Percentiles rank a stretch among this genome's conserved stretches.
These are phyloP conservation scores for Lycocerus yunnanus DNA, from an alignment of 2,888 invertebrate species.

Conservation along the genomic window DNA sequence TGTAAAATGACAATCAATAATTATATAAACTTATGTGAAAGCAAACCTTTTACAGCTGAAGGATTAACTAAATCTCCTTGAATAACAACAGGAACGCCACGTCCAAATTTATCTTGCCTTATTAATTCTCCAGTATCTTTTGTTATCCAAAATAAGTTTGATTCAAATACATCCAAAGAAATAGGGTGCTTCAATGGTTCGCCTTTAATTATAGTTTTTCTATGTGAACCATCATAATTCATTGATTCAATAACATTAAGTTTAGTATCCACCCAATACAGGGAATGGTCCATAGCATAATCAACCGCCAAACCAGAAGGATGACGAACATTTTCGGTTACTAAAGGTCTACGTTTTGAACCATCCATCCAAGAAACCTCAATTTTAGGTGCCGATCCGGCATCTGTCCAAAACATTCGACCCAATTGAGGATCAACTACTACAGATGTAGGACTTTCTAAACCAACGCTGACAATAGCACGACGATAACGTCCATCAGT, in stretches of 20 bases:
- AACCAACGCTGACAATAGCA: constrained; percentile 75
- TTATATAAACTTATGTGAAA: not conserved
- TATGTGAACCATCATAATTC: constrained; percentile 77
- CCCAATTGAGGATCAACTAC: constrained; percentile 87
- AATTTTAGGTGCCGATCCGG: constrained; percentile 89
- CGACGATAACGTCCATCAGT: constrained; percentile 88
- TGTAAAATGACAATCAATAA: not conserved
- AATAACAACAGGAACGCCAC: constrained; percentile 85
- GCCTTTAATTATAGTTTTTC: constrained; percentile 75
- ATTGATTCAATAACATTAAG: constrained; percentile 87
- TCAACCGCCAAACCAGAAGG: constrained; percentile 92
- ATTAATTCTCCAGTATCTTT: constrained; percentile 85
- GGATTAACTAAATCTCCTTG: constrained; percentile 85
- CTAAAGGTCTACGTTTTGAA: constrained; percentile 78
- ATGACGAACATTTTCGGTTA: constrained; percentile 80
- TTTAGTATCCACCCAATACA: constrained; percentile 97
- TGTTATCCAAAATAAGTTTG: constrained; percentile 91
- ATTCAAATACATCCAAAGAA: constrained; percentile 92
- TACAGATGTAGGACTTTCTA: constrained; percentile 87
- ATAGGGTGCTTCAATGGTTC: constrained; percentile 78
- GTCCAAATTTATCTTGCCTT: constrained; percentile 94
- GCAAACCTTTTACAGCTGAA: constrained; percentile 77
- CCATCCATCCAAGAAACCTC: constrained; percentile 98
- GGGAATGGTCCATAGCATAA: constrained; percentile 82
- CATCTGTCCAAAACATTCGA: constrained; percentile 92